A percentile compares a stretch with the other conserved stretches of the same genome.
These are phyloP conservation scores for Acanthosepion lycidas DNA, from an alignment of 2,888 invertebrate genomes.

Conservation along the genomic window DNA sequence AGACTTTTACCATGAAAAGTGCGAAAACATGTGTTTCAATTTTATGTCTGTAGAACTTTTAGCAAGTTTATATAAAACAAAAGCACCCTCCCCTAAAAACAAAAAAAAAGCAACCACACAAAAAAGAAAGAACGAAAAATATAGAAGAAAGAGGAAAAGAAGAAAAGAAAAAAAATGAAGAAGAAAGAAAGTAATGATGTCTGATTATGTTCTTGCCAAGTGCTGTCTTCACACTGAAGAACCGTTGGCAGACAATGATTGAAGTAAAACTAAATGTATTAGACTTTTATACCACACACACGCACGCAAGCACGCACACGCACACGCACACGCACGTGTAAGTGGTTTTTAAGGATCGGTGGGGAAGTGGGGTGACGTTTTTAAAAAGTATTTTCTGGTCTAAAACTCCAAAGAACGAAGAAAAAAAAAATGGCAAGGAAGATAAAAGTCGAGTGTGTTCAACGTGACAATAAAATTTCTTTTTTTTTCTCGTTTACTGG, in stretches of 20 bases:
- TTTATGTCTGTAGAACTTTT: too few relatives aligned
- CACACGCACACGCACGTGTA: background rate
- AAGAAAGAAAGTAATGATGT: background rate
- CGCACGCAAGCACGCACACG: background rate
- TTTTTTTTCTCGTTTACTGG: background rate
- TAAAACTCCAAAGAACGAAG: background rate
- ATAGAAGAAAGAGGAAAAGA: background rate
- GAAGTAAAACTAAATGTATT: background rate
- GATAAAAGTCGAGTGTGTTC: background rate
- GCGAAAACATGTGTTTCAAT: too few relatives aligned
- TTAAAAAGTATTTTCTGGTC: background rate
- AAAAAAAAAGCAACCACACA: background rate
- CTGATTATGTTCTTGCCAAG: background rate
- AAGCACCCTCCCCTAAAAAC: background rate
- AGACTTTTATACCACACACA: background rate
- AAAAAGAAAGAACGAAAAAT: background rate
- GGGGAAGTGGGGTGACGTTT: too few relatives aligned
- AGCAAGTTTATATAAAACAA: background rate
- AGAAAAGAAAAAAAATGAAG: background rate
- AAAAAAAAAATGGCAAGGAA: background rate
- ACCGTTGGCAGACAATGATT: background rate
- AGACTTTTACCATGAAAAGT: too few relatives aligned
- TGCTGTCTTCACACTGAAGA: background rate
- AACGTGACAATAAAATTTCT: background rate
- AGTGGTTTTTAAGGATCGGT: background rate